Conservation (phyloP, 2,888 invertebrate species). For the Teinopalpus imperialis region DNA sequence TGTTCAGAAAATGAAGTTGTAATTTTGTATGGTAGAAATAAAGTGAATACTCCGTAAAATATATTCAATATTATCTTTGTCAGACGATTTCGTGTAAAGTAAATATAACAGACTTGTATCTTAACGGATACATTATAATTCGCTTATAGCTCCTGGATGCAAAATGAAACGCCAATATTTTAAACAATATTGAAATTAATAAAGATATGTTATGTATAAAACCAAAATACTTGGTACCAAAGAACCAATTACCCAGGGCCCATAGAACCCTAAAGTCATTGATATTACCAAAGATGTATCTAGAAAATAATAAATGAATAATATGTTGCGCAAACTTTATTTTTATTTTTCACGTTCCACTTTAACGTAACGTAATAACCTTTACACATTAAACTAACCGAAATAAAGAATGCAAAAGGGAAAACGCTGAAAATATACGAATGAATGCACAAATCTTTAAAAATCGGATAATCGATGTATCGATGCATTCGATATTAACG, state of each 20-base stretch:
- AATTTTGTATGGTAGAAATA: too few relatives aligned
- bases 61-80: not conserved
- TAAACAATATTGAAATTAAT: conserved; percentile 8
- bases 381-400: too few relatives aligned
- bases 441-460: too few relatives aligned
- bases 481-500: too few relatives aligned
- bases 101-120: not conserved
- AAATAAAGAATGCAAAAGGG: too few relatives aligned
- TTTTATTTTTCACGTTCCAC: too few relatives aligned
- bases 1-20: too few relatives aligned
- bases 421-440: too few relatives aligned
- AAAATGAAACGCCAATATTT: not conserved
- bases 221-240: conserved; percentile 51
- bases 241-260: conserved; percentile 66
- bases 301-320: conserved; percentile 45
- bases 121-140: too few relatives aligned
- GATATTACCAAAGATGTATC: conserved; percentile 79
- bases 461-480: too few relatives aligned
- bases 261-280: conserved; percentile 63
- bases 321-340: conserved; percentile 6
- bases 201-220: too few relatives aligned
- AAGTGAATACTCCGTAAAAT: not conserved
- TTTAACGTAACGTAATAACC: too few relatives aligned
- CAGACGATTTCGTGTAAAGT: conserved; percentile 4
- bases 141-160: not conserved